Conservation (phyloP, 2,113 vertebrate species). For the Carettochelys insculpta region DNA sequence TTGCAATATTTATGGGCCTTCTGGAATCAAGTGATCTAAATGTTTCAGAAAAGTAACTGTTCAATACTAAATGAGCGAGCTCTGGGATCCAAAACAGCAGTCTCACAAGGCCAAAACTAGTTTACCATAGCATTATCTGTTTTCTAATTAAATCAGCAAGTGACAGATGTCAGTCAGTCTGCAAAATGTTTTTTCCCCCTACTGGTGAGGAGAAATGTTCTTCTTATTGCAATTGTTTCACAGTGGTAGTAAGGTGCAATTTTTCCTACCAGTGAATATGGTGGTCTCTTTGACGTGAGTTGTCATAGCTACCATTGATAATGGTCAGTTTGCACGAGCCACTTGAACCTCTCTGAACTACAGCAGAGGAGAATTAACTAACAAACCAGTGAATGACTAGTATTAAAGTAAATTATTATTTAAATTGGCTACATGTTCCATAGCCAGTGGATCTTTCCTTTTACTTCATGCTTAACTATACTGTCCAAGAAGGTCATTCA, state of each 20-base stretch:
- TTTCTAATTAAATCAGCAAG: neutral
- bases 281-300: neutral
- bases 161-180: neutral
- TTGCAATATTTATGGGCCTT: neutral
- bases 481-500: neutral
- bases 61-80: neutral
- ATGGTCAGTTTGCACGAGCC: neutral
- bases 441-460: neutral
- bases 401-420: neutral
- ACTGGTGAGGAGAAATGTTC: neutral
- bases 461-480: neutral
- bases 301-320: neutral
- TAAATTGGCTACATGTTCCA: neutral
- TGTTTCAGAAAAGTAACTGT: neutral
- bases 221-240: neutral
- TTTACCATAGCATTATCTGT: neutral
- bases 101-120: neutral
- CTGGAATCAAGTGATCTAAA: neutral
- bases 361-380: neutral
- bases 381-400: neutral
- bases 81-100: neutral
- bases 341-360: neutral
- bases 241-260: neutral
- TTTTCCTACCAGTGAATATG: neutral
- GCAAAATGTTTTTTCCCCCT: neutral